Conservation (phyloP, 2,797 vertebrate species). For the Lithobates pipiens region DNA sequence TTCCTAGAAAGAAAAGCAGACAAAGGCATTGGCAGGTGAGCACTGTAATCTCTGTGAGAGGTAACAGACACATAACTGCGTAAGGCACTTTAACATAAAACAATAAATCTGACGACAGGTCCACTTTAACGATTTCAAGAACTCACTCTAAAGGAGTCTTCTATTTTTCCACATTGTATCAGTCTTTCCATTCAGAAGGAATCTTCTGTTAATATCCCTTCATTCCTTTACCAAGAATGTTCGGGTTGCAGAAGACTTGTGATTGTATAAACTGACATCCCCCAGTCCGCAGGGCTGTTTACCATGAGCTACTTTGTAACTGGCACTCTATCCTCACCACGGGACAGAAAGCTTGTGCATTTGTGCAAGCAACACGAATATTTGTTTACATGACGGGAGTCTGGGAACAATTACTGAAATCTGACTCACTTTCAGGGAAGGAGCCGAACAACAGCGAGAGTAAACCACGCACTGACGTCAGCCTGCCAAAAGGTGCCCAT, state of each 20-base stretch:
- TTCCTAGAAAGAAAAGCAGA: no score
- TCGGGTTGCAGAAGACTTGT: background rate
- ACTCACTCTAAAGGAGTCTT: background rate
- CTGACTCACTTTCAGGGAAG: constrained; percentile 3
- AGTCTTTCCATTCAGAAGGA: background rate
- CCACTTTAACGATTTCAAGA: background rate
- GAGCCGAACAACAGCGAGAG: background rate
- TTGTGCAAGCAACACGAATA: background rate
- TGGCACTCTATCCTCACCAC: background rate
- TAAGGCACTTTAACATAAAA: background rate
- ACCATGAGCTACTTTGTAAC: background rate
- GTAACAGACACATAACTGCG: no score
- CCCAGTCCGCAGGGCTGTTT: constrained; percentile 2
- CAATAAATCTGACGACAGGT: background rate
- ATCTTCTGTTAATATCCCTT: no score
- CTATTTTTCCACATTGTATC: background rate
- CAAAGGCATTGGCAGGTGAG: no score
- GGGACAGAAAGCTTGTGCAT: background rate
- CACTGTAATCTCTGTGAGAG: no score
- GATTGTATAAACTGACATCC: background rate
- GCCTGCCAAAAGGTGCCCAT: no score
- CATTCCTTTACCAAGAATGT: background rate
- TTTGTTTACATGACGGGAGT: constrained; percentile 24
- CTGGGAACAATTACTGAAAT: constrained; percentile 51
- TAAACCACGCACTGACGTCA: background rate